Conservation (phyloP, 1,140 invertebrate species). For the Ylistrum balloti region DNA sequence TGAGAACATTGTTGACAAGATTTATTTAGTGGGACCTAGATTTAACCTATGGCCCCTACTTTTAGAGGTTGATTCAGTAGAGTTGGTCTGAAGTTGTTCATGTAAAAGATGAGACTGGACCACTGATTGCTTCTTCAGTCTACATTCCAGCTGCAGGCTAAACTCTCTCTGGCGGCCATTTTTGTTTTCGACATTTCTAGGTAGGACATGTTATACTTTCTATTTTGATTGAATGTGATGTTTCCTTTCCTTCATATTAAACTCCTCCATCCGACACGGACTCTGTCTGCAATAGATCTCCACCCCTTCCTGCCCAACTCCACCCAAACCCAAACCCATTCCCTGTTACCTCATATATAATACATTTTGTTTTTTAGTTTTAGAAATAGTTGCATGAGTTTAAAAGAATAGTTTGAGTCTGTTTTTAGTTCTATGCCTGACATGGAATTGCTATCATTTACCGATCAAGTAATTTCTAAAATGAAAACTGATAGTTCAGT, state of each 20-base stretch:
- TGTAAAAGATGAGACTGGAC: slow-evolving; percentile 16
- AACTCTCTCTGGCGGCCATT: slow-evolving; percentile 54
- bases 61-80: neutral
- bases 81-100: slow-evolving; percentile 43
- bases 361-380: neutral
- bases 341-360: neutral
- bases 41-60: slow-evolving; percentile 12
- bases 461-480: too few relatives aligned
- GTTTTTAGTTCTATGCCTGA: neutral
- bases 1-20: neutral
- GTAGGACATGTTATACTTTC: slow-evolving; percentile 46
- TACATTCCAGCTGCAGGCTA: slow-evolving; percentile 54
- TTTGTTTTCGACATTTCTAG: slow-evolving; percentile 58
- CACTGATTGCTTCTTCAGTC: slow-evolving; percentile 47
- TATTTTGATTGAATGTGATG: slow-evolving; percentile 40
- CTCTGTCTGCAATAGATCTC: neutral
- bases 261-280: neutral
- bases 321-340: neutral
- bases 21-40: neutral
- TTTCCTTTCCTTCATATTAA: neutral
- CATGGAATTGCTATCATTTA: too few relatives aligned
- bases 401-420: neutral
- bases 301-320: neutral
- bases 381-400: neutral
- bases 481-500: too few relatives aligned